A percentile compares a stretch with the other conserved stretches of the same genome.
These are phyloP conservation scores for Dolomedes plantarius DNA, from an alignment of 2,888 invertebrate species.

Conservation along the genomic window DNA sequence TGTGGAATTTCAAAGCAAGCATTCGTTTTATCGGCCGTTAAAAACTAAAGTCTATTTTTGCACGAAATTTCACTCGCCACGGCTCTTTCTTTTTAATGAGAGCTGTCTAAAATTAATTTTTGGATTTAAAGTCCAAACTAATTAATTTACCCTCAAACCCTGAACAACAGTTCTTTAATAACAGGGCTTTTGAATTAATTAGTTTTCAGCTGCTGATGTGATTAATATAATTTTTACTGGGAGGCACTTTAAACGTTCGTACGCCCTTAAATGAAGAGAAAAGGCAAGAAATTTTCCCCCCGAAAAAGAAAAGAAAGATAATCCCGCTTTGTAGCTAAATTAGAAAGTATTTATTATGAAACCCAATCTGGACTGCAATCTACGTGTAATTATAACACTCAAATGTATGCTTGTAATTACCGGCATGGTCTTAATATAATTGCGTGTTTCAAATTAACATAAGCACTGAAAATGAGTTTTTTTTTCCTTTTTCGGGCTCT, in stretches of 20 bases:
- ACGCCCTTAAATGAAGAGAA: background rate
- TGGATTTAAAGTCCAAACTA: background rate
- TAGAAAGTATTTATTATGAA: constrained; percentile 4
- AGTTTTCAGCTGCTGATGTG: constrained; percentile 5
- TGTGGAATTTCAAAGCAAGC: no score
- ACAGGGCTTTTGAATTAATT: constrained; percentile 13
- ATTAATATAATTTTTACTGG: background rate
- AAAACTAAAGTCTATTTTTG: background rate
- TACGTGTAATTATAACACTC: constrained; percentile 22
- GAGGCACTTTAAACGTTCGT: background rate
- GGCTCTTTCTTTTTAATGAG: background rate
- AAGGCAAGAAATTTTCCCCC: background rate
- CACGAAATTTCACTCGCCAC: background rate
- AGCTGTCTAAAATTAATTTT: background rate
- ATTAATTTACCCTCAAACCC: constrained; percentile 15
- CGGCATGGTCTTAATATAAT: background rate
- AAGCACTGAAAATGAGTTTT: background rate
- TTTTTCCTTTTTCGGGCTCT: no score
- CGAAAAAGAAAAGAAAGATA: background rate
- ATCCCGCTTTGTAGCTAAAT: background rate
- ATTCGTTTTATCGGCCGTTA: no score
- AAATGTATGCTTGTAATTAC: background rate
- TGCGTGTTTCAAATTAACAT: background rate
- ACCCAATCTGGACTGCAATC: constrained; percentile 26
- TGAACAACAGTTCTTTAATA: background rate